Conservation (phyloP, 2,113 vertebrate species). For the Crypturellus undulatus region DNA sequence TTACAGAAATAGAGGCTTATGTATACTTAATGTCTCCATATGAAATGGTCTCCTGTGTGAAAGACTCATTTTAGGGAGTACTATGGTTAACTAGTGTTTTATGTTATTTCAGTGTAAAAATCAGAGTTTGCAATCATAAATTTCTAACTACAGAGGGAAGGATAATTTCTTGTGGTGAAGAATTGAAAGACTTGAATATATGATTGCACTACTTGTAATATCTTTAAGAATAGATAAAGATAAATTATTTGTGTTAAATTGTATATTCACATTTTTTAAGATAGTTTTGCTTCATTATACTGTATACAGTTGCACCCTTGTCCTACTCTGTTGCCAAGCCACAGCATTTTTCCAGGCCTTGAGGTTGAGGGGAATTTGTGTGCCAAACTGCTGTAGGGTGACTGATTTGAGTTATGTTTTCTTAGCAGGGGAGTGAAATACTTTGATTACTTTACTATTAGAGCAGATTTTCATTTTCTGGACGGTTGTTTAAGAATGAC, state of each 20-base stretch:
- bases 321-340: background rate
- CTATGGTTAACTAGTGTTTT: background rate
- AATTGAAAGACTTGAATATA: background rate
- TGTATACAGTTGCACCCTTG: background rate
- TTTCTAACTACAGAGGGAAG: background rate
- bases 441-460: background rate
- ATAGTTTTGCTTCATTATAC: background rate
- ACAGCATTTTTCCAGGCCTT: constrained; percentile 26
- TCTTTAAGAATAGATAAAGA: background rate
- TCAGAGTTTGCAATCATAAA: background rate
- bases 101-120: background rate
- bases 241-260: background rate
- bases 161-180: background rate
- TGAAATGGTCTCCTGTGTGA: background rate
- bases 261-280: background rate
- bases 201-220: background rate
- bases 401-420: background rate
- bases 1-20: background rate
- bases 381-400: background rate
- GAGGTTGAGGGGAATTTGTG: background rate
- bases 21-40: background rate
- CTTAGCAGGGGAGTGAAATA: background rate
- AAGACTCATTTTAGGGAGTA: background rate
- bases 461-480: background rate
- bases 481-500: background rate